Conservation (phyloP, 2,113 vertebrate genomes). For the Malurus cyaneus region DNA sequence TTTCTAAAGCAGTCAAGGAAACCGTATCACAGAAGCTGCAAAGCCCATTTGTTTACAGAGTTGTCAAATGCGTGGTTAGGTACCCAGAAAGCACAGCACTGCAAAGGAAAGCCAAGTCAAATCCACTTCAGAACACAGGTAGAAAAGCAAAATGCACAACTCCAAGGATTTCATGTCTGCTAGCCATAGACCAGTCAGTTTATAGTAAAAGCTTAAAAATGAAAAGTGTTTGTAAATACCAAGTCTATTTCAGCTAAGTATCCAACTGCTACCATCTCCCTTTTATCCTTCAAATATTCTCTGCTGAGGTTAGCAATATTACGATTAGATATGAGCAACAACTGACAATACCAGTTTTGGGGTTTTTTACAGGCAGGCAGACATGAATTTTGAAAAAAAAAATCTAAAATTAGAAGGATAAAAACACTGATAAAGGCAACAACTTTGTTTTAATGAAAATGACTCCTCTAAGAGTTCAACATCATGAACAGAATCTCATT, state of each 20-base stretch:
- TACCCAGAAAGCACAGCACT: conserved; percentile 56
- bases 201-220: not conserved
- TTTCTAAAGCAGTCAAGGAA: conserved; percentile 20
- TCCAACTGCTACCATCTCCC: not conserved
- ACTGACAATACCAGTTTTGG: not conserved
- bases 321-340: not conserved
- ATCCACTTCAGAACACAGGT: conserved; percentile 51
- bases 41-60: not conserved
- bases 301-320: not conserved
- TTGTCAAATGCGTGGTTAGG: conserved; percentile 34
- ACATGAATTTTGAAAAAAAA: conserved; percentile 32
- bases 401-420: conserved; percentile 7
- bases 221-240: not conserved
- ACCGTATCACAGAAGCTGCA: not conserved
- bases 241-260: not conserved
- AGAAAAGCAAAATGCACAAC: conserved; percentile 30
- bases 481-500: conserved; percentile 54
- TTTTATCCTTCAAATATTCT: not conserved
- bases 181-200: not conserved
- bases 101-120: conserved; percentile 62
- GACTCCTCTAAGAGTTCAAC: not conserved
- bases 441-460: not conserved
- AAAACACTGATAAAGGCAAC: not conserved
- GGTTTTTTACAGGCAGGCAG: conserved; percentile 17
- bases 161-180: conserved; percentile 48